phyloP scores from a whole-genome alignment of 2,113 vertebrate genomes.

The Tamias sibiricus region DNA sequence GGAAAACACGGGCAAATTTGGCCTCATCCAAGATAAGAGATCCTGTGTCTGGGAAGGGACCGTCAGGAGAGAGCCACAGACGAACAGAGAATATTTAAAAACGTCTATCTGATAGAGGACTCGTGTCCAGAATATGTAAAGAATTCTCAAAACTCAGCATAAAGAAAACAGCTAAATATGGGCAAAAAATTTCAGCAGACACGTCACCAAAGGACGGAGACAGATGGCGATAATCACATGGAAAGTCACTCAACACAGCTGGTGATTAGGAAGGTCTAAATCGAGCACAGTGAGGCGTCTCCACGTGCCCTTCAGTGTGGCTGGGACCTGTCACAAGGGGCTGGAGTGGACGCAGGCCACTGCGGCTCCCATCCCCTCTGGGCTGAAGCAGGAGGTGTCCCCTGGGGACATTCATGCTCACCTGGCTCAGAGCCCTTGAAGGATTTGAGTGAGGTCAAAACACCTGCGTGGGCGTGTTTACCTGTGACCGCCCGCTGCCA shows the following conservation, averaged over 20 bases:
- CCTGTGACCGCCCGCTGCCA: too few species aligned
- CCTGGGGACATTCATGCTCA: accelerated
- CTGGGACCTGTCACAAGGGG: not conserved
- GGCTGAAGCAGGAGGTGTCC: not conserved
- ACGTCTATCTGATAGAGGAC: too few species aligned
- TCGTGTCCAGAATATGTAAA: accelerated
- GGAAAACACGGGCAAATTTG: not conserved
- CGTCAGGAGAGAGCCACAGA: not conserved
- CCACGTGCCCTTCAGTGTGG: accelerated
- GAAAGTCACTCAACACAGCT: not conserved
- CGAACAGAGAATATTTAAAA: not conserved
- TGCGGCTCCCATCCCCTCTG: accelerated
- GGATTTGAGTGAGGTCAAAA: not conserved
- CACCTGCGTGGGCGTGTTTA: accelerated
- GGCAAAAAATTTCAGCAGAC: not conserved
- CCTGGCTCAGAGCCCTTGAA: accelerated
- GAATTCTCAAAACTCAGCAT: not conserved
- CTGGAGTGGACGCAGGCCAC: accelerated
- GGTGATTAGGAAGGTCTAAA: not conserved
- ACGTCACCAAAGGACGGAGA: not conserved
- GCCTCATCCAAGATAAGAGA: not conserved
- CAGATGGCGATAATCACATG: not conserved
- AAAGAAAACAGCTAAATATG: not conserved
- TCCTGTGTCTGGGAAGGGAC: not conserved
- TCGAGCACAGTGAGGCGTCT: accelerated